Conservation (phyloP, 2,113 vertebrate genomes). For the Capra hircus region DNA sequence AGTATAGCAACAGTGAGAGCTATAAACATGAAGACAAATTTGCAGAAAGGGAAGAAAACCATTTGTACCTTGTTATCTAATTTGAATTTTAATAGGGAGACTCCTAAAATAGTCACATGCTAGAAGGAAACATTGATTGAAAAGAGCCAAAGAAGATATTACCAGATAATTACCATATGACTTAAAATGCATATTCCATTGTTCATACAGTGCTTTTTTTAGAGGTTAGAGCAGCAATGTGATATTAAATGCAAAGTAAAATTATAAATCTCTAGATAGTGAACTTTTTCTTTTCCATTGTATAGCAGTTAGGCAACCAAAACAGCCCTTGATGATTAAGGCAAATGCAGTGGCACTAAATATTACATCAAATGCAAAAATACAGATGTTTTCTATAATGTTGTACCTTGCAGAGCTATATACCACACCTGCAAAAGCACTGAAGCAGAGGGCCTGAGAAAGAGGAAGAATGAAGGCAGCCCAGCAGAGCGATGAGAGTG, state of each 20-base stretch:
- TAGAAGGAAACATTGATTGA: conserved; percentile 59
- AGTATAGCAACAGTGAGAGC: background rate
- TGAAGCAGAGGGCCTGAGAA: background rate
- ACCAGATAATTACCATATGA: conserved; percentile 49
- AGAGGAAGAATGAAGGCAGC: background rate
- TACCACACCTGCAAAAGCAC: accelerated
- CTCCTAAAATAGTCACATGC: conserved; percentile 23
- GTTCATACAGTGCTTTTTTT: background rate
- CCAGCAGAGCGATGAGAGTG: accelerated
- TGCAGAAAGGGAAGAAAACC: conserved; percentile 32
- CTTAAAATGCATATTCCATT: conserved; percentile 57
- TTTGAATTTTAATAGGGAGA: conserved; percentile 70
- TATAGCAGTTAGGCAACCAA: background rate
- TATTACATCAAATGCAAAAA: background rate
- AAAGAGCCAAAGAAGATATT: conserved; percentile 57
- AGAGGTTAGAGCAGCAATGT: conserved; percentile 31
- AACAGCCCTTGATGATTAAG: background rate
- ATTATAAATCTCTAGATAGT: background rate
- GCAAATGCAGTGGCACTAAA: background rate
- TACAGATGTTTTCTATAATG: background rate
- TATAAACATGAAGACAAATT: conserved; percentile 53
- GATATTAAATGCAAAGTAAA: conserved; percentile 7
- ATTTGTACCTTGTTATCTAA: conserved; percentile 60
- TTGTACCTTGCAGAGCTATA: background rate
- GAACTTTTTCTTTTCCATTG: background rate